These are phyloP conservation scores for Cheilosia impressa DNA, from an alignment of 2,888 invertebrate genomes.

Conservation along the genomic window DNA sequence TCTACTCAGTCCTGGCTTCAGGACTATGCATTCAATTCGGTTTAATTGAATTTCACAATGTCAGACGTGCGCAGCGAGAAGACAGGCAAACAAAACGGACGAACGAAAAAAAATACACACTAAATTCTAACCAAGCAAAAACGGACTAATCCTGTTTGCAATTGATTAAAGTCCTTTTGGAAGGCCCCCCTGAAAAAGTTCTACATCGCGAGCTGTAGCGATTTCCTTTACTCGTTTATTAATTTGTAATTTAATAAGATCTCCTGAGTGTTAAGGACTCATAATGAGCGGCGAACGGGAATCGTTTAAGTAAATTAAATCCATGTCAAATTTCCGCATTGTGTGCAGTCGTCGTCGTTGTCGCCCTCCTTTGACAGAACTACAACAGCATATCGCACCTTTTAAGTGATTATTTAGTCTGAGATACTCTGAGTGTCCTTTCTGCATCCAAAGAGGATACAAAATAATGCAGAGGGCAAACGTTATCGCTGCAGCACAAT, in stretches of 20 bases:
- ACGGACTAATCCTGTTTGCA: conserved; percentile 73
- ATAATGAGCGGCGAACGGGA: conserved; percentile 58
- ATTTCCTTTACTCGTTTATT: conserved; percentile 65
- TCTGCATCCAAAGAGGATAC: not conserved
- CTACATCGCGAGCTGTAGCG: conserved; percentile 16
- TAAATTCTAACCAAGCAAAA: conserved; percentile 61
- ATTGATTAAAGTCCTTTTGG: conserved; percentile 71
- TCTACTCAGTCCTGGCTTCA: conserved; percentile 9
- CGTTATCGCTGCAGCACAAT: conserved; percentile 19
- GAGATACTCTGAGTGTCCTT: conserved; percentile 33
- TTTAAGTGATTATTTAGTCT: conserved; percentile 59
- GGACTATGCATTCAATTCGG: conserved; percentile 58
- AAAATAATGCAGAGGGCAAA: not conserved
- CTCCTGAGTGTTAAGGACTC: conserved; percentile 46
- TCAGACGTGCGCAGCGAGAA: conserved; percentile 43
- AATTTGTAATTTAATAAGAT: conserved; percentile 70
- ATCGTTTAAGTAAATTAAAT: conserved; percentile 68
- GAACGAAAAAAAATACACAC: not conserved
- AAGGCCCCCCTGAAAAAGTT: conserved; percentile 9
- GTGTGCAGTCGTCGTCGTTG: not conserved
- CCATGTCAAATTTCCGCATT: conserved; percentile 52
- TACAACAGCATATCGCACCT: conserved; percentile 56
- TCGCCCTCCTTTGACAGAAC: conserved; percentile 44
- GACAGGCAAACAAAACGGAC: conserved; percentile 13
- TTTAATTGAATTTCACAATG: conserved; percentile 71